phyloP scores from a whole-genome alignment of 2,888 invertebrate genomes.

The Drosophila prostipennis region DNA sequence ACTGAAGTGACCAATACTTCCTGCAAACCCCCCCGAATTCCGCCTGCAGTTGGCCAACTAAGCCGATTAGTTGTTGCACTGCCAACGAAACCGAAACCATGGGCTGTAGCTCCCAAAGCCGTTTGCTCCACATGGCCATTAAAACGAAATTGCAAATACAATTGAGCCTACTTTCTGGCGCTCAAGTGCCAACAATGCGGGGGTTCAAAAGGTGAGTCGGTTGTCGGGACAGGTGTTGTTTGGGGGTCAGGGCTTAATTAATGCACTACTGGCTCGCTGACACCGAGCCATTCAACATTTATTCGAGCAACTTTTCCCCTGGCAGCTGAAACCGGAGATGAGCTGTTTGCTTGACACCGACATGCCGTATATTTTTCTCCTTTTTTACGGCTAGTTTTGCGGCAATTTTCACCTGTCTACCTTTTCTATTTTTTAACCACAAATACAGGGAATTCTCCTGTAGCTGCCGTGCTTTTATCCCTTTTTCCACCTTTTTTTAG shows the following conservation, averaged over 20 bases:
- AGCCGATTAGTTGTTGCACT: conserved; percentile 63
- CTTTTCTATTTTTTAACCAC: conserved; percentile 62
- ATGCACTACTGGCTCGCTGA: conserved; percentile 43
- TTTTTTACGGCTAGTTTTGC: conserved; percentile 38
- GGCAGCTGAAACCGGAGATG: conserved; percentile 16
- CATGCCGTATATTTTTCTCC: conserved; percentile 2
- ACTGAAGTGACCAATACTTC: conserved; percentile 5
- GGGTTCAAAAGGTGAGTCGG: conserved; percentile 3
- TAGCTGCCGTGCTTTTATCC: background rate
- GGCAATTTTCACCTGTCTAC: conserved; percentile 59
- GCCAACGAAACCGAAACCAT: conserved; percentile 26
- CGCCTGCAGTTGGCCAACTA: conserved; percentile 62
- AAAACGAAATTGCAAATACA: conserved; percentile 53
- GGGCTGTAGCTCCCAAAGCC: conserved; percentile 9
- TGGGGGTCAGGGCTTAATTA: conserved; percentile 44
- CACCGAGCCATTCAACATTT: conserved; percentile 58
- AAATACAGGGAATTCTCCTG: conserved; percentile 66
- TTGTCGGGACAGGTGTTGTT: conserved; percentile 4
- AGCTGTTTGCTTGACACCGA: conserved; percentile 25
- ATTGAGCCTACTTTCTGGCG: conserved; percentile 50
- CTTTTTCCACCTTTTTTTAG: conserved; percentile 32
- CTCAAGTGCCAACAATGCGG: conserved; percentile 34
- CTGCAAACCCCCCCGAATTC: conserved; percentile 38
- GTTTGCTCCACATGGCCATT: conserved; percentile 35
- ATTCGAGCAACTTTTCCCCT: conserved; percentile 39